Conservation (phyloP, 2,113 vertebrate genomes). For the Danio rerio region GRCz12tu NC_133193.1:9485501-9486000, state of each 20-base stretch:
- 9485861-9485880: background rate
- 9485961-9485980: slow-evolving; percentile 72
- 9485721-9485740: background rate
- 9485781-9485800: background rate
- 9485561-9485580: no score
- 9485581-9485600: no score
- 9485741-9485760: background rate
- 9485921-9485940: background rate
- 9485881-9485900: background rate
- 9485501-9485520: no score
- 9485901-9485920: slow-evolving; percentile 7
- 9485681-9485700: background rate
- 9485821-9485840: background rate
- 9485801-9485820: background rate
- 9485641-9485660: no score
- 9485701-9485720: background rate
- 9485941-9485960: slow-evolving; percentile 28
- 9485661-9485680: no score
- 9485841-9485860: background rate
- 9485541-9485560: no score
- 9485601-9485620: no score
- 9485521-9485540: no score
- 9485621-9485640: no score
- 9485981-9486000: slow-evolving; percentile 69
- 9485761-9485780: background rate